phyloP scores from a whole-genome alignment of 2,113 vertebrate species.

The Channa argus region DNA sequence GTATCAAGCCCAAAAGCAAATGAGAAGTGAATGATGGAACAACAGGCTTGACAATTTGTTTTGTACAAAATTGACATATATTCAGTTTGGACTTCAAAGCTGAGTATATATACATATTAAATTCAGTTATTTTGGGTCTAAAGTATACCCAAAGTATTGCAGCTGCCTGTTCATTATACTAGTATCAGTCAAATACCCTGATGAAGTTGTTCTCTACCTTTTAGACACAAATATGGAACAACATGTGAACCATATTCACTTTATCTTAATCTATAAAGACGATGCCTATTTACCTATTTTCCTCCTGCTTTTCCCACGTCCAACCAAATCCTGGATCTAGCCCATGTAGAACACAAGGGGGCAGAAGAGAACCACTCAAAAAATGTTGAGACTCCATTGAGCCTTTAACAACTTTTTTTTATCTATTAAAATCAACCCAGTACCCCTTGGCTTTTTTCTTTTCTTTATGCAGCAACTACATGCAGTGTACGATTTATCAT shows the following conservation, averaged over 20 bases:
- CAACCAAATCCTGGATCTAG: not conserved
- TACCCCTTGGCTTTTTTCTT: constrained; percentile 8
- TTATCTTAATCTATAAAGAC: constrained; percentile 2
- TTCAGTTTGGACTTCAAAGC: too few relatives aligned
- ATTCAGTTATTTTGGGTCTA: not conserved
- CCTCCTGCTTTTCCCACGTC: not conserved
- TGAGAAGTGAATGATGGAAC: too few relatives aligned
- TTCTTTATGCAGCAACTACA: not conserved
- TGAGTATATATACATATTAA: too few relatives aligned
- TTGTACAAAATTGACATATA: too few relatives aligned
- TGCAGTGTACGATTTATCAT: not conserved
- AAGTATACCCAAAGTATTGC: not conserved
- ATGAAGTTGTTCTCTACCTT: constrained; percentile 17
- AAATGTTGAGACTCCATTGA: not conserved
- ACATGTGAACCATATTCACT: constrained; percentile 7
- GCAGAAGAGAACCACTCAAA: constrained; percentile 61
- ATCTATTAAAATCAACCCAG: not conserved
- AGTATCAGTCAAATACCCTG: constrained; percentile 12
- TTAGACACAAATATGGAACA: constrained; percentile 28
- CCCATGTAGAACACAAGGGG: constrained; percentile 54
- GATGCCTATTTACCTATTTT: constrained; percentile 4
- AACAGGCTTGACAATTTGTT: too few relatives aligned
- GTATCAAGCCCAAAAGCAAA: not conserved
- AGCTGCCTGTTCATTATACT: not conserved
- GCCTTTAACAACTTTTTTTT: not conserved